Conservation (phyloP, 1,140 invertebrate species). For the Sesamia nonagrioides region DNA sequence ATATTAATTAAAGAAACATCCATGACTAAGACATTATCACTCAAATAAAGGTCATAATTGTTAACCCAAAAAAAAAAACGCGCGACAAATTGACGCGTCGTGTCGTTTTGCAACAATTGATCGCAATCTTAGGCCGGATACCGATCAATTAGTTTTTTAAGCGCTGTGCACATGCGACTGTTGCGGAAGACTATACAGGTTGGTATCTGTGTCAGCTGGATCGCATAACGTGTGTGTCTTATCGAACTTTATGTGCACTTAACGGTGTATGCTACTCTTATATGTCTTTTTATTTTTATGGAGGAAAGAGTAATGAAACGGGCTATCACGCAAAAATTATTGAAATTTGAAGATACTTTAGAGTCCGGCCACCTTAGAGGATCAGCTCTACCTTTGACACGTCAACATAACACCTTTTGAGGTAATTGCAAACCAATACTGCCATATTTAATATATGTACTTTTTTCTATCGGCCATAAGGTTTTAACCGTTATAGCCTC, state of each 20-base stretch:
- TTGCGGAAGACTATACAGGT: not conserved
- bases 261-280: not conserved
- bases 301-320: no score
- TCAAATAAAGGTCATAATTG: slow-evolving; percentile 43
- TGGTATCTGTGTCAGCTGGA: slow-evolving; percentile 7
- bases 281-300: not conserved
- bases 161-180: slow-evolving; percentile 39
- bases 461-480: no score
- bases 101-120: slow-evolving; percentile 44
- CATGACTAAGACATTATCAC: slow-evolving; percentile 35
- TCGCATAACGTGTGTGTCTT: not conserved
- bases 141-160: slow-evolving; percentile 44
- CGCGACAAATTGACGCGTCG: slow-evolving; percentile 50
- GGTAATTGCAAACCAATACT: no score
- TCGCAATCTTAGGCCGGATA: slow-evolving; percentile 45
- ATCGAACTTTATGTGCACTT: not conserved
- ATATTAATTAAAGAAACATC: slow-evolving; percentile 26
- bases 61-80: slow-evolving; percentile 45
- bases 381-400: no score
- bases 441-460: no score
- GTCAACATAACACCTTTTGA: no score
- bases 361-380: no score
- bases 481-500: no score
- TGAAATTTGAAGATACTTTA: no score
- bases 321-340: no score